Conservation (phyloP, 2,113 vertebrate genomes). For the Herpetotheres cachinnans region DNA sequence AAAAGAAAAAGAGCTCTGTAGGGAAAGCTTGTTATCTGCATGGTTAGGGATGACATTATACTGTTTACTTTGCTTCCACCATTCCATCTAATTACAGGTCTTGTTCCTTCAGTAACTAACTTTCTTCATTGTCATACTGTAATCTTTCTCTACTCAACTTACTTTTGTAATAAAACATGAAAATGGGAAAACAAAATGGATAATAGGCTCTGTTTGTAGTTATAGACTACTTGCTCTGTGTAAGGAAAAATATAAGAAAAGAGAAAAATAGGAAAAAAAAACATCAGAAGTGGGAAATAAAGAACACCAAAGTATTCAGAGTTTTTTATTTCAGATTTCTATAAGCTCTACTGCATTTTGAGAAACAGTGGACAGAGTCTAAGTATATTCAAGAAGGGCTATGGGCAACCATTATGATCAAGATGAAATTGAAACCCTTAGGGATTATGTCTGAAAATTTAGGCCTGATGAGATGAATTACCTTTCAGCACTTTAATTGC, state of each 20-base stretch:
- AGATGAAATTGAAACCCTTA: background rate
- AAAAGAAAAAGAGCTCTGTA: background rate
- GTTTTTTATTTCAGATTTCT: background rate
- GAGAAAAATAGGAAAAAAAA: background rate
- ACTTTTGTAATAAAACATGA: background rate
- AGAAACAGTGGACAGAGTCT: background rate
- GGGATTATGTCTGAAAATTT: background rate
- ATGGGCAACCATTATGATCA: background rate
- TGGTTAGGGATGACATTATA: background rate
- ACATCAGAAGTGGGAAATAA: background rate
- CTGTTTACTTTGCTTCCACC: background rate
- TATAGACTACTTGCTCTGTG: background rate
- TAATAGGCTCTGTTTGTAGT: background rate
- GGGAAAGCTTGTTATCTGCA: background rate
- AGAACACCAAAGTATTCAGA: background rate
- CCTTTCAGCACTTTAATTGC: background rate
- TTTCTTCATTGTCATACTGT: background rate
- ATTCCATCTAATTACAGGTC: background rate
- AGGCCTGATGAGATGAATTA: background rate
- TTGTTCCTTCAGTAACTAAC: background rate
- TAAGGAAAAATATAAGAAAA: background rate
- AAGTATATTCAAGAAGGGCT: background rate
- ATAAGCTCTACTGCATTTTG: background rate
- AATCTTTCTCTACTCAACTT: background rate
- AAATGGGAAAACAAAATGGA: background rate